These are phyloP conservation scores for Psilopsiagon aymara DNA, from an alignment of 2,113 vertebrate species.

Conservation along the genomic window DNA sequence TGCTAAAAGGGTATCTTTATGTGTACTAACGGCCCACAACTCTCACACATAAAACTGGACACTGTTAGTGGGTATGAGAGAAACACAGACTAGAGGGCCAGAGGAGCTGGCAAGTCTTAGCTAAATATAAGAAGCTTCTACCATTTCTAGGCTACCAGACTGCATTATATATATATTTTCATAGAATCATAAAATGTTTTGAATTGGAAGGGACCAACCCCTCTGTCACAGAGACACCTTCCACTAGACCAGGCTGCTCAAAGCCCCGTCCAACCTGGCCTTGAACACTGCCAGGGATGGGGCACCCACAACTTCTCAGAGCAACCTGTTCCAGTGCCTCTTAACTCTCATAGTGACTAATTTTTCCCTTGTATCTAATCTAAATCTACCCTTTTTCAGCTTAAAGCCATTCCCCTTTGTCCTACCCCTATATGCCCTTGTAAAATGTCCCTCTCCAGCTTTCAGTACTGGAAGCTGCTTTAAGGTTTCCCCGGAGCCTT, in stretches of 20 bases:
- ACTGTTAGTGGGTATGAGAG: not conserved
- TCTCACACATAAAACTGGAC: not conserved
- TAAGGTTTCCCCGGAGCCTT: not conserved
- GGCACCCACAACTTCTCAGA: not conserved
- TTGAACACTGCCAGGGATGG: not conserved
- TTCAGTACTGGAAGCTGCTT: not conserved
- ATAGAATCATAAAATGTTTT: not conserved
- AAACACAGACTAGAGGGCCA: not conserved
- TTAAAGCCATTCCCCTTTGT: not conserved
- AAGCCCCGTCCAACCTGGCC: not conserved
- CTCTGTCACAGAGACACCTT: not conserved
- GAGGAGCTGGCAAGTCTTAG: not conserved
- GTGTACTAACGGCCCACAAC: not conserved
- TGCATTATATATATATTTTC: not conserved
- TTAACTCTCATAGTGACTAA: not conserved
- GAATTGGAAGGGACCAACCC: not conserved
- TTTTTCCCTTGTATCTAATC: not conserved
- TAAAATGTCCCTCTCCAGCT: not conserved
- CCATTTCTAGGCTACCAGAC: not conserved
- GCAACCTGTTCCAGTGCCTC: not conserved
- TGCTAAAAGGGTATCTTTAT: not conserved
- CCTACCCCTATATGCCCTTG: not conserved
- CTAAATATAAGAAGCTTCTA: not conserved
- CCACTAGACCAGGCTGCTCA: not conserved
- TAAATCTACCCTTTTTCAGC: not conserved